A percentile compares a stretch with the other conserved stretches of the same genome.
phyloP scores from a whole-genome alignment of 2,888 invertebrate species.

The Aphelenchoides bicaudatus region DNA sequence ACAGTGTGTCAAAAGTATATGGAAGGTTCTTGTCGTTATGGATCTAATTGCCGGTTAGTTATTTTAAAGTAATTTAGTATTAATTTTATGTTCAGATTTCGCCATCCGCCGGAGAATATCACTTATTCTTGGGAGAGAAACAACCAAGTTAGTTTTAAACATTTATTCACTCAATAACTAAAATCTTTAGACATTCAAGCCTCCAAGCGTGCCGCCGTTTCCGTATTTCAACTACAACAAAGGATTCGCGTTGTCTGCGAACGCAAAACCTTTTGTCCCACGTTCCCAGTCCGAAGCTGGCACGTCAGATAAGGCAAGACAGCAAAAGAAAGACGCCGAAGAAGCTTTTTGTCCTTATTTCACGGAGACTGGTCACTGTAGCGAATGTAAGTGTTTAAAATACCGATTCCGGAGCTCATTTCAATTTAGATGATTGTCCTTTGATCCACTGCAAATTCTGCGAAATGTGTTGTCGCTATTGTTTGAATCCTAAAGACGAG shows the following conservation, averaged over 20 bases:
- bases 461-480: slow-evolving; percentile 73
- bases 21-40: slow-evolving; percentile 44
- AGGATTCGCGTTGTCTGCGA: background rate
- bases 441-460: slow-evolving; percentile 64
- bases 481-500: slow-evolving; percentile 68
- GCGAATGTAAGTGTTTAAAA: slow-evolving; percentile 17
- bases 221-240: background rate
- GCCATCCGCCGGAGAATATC: too few species aligned
- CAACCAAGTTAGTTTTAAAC: too few species aligned
- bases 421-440: slow-evolving; percentile 26
- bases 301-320: background rate
- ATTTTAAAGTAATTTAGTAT: too few species aligned
- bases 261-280: slow-evolving; percentile 7
- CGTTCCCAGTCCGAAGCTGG: background rate
- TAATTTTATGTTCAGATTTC: too few species aligned
- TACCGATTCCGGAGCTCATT: slow-evolving; percentile 7
- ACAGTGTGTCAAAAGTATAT: slow-evolving; percentile 42
- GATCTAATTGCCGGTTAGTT: slow-evolving; percentile 40
- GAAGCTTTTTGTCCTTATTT: slow-evolving; percentile 54
- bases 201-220: too few species aligned
- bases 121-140: too few species aligned
- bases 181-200: too few species aligned
- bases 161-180: too few species aligned
- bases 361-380: slow-evolving; percentile 35
- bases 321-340: background rate